A percentile compares a stretch with the other conserved stretches of the same genome.
phyloP scores from a whole-genome alignment of 2,888 invertebrate species.

The Clepsis dumicolana region DNA sequence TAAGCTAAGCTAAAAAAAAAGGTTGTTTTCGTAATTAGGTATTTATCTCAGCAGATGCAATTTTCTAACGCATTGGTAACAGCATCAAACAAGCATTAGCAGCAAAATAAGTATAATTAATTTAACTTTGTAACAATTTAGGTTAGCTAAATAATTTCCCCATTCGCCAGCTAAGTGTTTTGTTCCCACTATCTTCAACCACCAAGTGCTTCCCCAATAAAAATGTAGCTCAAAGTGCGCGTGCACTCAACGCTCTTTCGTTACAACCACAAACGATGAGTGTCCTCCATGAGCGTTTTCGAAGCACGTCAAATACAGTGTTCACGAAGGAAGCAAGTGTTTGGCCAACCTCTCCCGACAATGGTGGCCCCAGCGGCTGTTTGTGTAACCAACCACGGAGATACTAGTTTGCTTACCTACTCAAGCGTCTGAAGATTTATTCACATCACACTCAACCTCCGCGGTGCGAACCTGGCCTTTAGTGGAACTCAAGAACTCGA shows the following conservation, averaged over 20 bases:
- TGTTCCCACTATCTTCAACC: slow-evolving; percentile 18
- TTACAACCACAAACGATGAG: slow-evolving; percentile 54
- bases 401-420: slow-evolving; percentile 60
- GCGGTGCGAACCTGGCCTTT: slow-evolving; percentile 41
- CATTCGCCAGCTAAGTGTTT: slow-evolving; percentile 4
- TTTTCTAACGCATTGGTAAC: not conserved
- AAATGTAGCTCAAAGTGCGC: slow-evolving; percentile 38
- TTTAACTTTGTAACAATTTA: not conserved
- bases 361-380: slow-evolving; percentile 61
- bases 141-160: not conserved
- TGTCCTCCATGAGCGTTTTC: slow-evolving; percentile 67
- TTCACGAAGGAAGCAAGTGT: slow-evolving; percentile 64
- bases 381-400: slow-evolving; percentile 57
- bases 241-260: slow-evolving; percentile 43
- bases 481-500: slow-evolving; percentile 36
- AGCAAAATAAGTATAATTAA: too few relatives aligned
- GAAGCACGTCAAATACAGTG: slow-evolving; percentile 69
- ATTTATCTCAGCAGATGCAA: not conserved
- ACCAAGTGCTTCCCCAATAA: slow-evolving; percentile 32
- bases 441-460: slow-evolving; percentile 46
- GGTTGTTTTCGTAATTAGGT: not conserved
- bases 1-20: not conserved
- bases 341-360: slow-evolving; percentile 70
- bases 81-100: not conserved
- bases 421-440: slow-evolving; percentile 63